phyloP scores from a whole-genome alignment of 2,888 invertebrate species.

The Ichneumon xanthorius region DNA sequence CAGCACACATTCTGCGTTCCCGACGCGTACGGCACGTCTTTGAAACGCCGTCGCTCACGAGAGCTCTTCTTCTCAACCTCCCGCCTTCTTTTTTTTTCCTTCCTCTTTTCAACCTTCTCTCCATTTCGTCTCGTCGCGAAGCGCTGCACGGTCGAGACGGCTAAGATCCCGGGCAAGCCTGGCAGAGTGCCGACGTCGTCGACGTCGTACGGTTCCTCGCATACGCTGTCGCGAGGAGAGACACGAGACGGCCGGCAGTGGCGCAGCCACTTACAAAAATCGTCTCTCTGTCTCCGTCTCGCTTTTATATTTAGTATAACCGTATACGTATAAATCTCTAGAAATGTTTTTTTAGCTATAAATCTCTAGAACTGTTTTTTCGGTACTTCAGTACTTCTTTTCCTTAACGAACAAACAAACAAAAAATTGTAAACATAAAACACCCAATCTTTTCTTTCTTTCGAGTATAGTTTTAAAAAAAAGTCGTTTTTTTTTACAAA shows the following conservation, averaged over 20 bases:
- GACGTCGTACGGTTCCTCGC: slow-evolving; percentile 58
- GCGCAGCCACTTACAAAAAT: slow-evolving; percentile 48
- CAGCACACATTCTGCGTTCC: slow-evolving; percentile 38
- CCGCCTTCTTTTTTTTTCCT: slow-evolving; percentile 47
- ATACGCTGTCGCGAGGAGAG: slow-evolving; percentile 67
- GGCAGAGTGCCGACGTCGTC: slow-evolving; percentile 77
- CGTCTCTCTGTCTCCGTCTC: not conserved
- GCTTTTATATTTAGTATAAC: slow-evolving; percentile 20
- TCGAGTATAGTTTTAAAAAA: not conserved
- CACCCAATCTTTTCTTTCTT: not conserved
- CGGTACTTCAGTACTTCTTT: not conserved
- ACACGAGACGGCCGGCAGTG: slow-evolving; percentile 70
- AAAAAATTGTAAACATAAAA: not conserved
- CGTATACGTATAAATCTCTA: not conserved
- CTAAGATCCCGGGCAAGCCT: slow-evolving; percentile 68
- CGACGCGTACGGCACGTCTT: slow-evolving; percentile 55
- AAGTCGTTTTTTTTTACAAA: not conserved
- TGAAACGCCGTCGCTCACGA: slow-evolving; percentile 59
- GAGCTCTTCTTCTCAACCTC: slow-evolving; percentile 21
- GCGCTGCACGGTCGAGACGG: slow-evolving; percentile 30
- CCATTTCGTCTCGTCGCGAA: slow-evolving; percentile 69
- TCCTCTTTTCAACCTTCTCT: slow-evolving; percentile 68
- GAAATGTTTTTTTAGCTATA: not conserved
- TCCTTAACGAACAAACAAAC: not conserved
- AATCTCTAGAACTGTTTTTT: not conserved